Conservation (phyloP, 1,140 invertebrate genomes). For the Neotoxoptera formosana region DNA sequence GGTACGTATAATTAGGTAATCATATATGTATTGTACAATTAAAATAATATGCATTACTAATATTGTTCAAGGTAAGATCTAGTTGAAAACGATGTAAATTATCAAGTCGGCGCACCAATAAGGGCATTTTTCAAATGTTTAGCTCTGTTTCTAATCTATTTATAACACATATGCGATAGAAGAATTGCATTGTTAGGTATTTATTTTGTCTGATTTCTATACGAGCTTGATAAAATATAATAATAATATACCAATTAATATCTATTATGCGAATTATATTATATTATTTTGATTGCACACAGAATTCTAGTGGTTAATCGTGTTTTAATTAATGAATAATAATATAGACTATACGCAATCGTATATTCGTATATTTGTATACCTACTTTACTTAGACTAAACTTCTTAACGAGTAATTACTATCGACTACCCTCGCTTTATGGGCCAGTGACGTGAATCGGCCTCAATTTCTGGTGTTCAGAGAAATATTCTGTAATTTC, state of each 20-base stretch:
- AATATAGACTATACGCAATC: background rate
- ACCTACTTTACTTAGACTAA: background rate
- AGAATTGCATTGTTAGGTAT: constrained; percentile 17
- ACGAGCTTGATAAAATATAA: background rate
- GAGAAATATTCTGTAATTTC: too few relatives aligned
- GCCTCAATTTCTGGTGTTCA: too few relatives aligned
- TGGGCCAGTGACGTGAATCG: background rate
- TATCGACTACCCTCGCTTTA: background rate
- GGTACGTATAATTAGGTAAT: background rate
- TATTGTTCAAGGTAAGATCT: background rate
- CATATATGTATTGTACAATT: background rate
- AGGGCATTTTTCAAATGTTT: background rate
- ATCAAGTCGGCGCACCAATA: background rate
- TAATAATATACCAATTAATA: background rate
- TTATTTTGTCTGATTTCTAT: background rate
- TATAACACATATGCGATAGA: background rate
- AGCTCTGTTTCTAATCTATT: background rate
- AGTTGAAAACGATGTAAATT: background rate
- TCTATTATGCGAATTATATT: background rate
- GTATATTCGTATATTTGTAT: background rate
- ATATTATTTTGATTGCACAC: background rate
- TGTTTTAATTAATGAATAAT: constrained; percentile 6
- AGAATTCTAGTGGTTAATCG: background rate
- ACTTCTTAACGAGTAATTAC: background rate
- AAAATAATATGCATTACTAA: background rate